Conservation (phyloP, 2,797 vertebrate species). For the Microctenopoma lineatum region DNA sequence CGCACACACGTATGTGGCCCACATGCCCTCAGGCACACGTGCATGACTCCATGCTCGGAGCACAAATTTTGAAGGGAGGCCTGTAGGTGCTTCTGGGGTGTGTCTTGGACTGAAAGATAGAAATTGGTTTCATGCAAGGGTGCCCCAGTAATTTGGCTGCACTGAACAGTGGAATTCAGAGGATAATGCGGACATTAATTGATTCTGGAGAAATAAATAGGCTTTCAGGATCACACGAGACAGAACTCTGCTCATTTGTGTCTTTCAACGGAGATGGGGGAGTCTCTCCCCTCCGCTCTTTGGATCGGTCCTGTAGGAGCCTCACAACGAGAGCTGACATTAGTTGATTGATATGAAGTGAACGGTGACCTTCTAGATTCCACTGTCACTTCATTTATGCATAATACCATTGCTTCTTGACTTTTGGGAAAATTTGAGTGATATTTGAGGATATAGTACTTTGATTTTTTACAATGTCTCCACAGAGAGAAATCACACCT, state of each 20-base stretch:
- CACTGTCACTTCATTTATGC: conserved; percentile 64
- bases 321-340: conserved; percentile 66
- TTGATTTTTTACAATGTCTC: conserved; percentile 59
- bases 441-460: conserved; percentile 67
- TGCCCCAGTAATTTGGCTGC: conserved; percentile 79
- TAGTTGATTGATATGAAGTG: conserved; percentile 72
- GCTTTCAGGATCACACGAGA: conserved; percentile 70
- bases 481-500: conserved; percentile 65
- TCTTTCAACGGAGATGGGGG: conserved; percentile 40
- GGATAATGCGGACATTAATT: conserved; percentile 85
- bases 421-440: conserved; percentile 61
- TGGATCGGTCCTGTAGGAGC: conserved; percentile 52
- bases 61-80: conserved; percentile 58
- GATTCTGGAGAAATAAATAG: conserved; percentile 85
- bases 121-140: conserved; percentile 84
- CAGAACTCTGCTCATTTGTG: conserved; percentile 64
- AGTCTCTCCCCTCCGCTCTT: conserved; percentile 29
- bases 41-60: conserved; percentile 22
- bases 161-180: conserved; percentile 80
- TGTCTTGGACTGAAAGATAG: conserved; percentile 73
- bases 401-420: conserved; percentile 53
- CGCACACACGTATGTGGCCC: conserved; percentile 1
- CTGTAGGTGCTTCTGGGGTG: conserved; percentile 70
- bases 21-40: background rate
- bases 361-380: conserved; percentile 72